Evolutionary conservation across 2,113 vertebrate genomes (phyloP).

Genomic region (Cinclus cinclus): DNA sequence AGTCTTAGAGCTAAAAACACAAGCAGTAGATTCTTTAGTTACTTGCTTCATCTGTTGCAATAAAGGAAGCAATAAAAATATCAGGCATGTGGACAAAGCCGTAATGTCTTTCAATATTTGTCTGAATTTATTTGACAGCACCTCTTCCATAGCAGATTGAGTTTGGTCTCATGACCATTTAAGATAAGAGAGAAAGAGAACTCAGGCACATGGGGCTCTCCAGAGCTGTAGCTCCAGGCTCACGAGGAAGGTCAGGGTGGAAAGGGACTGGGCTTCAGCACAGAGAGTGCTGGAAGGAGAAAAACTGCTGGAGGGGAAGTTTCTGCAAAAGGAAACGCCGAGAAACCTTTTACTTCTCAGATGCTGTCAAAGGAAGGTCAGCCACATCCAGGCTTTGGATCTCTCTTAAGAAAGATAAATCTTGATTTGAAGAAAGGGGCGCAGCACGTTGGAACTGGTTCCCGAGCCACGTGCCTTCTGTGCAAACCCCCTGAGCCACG

Average conservation of each 20-base stretch:
- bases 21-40: neutral
- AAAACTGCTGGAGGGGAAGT: neutral
- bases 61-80: neutral
- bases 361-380: neutral
- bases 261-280: neutral
- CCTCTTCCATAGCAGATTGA: neutral
- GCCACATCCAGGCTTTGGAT: neutral
- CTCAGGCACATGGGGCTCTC: neutral
- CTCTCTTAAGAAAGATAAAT: neutral
- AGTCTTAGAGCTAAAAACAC: neutral
- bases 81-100: neutral
- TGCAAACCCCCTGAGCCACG: neutral
- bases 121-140: neutral
- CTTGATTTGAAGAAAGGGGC: neutral
- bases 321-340: neutral
- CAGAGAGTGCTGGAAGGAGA: neutral
- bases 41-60: neutral
- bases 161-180: neutral
- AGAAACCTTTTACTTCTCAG: neutral
- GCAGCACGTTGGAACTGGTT: neutral
- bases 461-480: neutral
- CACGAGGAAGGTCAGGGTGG: neutral
- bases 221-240: neutral
- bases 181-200: neutral
- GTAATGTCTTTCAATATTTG: neutral